Evolutionary conservation across 2,888 invertebrate genomes (phyloP), one percentile per base, ranked within the genome.

Genomic region (Drosophila acutilabella): DNA sequence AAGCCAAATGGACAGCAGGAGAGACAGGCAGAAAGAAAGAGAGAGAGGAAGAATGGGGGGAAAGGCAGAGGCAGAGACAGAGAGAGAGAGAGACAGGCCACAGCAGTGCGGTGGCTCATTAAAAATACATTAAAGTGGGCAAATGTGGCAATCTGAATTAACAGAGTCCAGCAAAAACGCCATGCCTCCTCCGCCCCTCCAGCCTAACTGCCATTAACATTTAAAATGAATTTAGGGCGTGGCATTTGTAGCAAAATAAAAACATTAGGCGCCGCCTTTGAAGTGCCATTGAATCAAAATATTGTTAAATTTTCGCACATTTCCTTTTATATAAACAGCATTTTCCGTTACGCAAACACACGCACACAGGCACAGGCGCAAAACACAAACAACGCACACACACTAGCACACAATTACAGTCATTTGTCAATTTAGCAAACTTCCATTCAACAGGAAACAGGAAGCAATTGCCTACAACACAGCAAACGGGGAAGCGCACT

Each of bases 111-210:
- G 54, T 56, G 62, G 72, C 85, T 85, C 85, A 85, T 85, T 85
- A 85, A 85, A 85, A 85, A 89, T 88, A 82, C 85, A 85, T 89
- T 85, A 88, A 88, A 88, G 86, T 84, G 69, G 57, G 72, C 74
- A 65, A 81, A 79, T 74, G 75, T 70, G 80, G 80, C 62, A 76
- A 79, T 76, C 65, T 41, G 64, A 79, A 76, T 79, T 79, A 74
- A 79, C 75, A 76, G 64, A 64, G 74, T 61, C 64, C 74, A 47
- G 66, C 47, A 18, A 42, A 38, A 38, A n/a, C 4, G 13, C 4
- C 18, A 18, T 20, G 10, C 8, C n/a, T 42, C 6, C 6, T 14
- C 16, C 6, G 3, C 8, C 14, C 20, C 18, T n/a, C 10, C n/a
- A 3, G 6, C 8, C 4, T 16, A 2, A 26, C 6, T n/a, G 1